Evolutionary conservation across 2,888 invertebrate species (phyloP), one percentile per base, ranked within the genome.

Genomic region (Tetragonisca angustula): DNA sequence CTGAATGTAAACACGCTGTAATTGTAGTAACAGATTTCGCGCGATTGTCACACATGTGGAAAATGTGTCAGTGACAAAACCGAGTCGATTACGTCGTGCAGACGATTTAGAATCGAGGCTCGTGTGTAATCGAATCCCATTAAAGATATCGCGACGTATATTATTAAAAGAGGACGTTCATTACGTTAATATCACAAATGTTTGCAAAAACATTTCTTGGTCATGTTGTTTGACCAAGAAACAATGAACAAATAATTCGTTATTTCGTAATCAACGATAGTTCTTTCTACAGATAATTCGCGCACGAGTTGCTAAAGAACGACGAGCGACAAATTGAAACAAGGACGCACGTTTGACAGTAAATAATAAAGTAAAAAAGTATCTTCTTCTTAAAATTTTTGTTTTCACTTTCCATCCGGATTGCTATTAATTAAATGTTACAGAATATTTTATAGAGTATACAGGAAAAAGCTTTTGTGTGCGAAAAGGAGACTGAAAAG

Each of bases 61-160:
- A 71, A 77, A 71, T 54, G 43, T 71, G 77, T 71, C 71, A 77
- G 62, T 64, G 77, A 71, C 52, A 43, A 62, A 52, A 56, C 19
- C 13, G 19, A 64, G 36, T 70, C 27, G 52, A 80, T 67, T 27
- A 36, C 32, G 19, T 24, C 43, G 56, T 43, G 49, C n/a, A 15
- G 19, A 54, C 32, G 81, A 81, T 77, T 71, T 64, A 64, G 71
- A 77, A 77, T 59, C 65, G 56, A 52, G 59, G 36, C 62, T 56
- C 32, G 27, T 15, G 49, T 32, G 13, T 32, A 43, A 59, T 61
- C 71, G 43, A 24, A 61, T 27, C 11, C 32, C 36, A 19, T 52
- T 52, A 32, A 52, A 70, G 32, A 70, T 4, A 24, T 9, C 62
- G 4, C 49, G 67, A 36, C 17, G 43, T 67, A 2, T 1, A 54